Evolutionary conservation across 2,113 vertebrate species (phyloP).

Genomic region (Tyrannus savana): DNA sequence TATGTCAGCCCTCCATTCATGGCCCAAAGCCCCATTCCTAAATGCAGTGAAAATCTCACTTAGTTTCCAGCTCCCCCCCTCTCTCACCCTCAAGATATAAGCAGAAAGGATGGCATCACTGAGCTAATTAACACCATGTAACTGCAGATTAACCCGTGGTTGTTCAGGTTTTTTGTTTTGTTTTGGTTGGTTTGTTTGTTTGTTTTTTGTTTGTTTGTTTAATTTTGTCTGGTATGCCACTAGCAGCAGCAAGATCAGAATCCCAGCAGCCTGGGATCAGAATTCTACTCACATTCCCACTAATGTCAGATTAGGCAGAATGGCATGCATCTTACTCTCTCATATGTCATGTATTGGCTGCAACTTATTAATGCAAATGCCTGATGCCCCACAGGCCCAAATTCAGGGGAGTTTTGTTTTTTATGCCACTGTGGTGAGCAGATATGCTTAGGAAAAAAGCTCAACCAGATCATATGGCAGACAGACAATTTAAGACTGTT

Average conservation of each 20-base stretch:
- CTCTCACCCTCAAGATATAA: background rate
- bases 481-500: background rate
- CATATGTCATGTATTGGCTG: background rate
- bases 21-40: background rate
- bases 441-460: background rate
- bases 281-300: background rate
- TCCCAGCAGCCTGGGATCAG: background rate
- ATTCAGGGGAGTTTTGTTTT: background rate
- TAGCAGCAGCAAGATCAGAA: background rate
- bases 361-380: background rate
- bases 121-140: background rate
- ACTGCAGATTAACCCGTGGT: background rate
- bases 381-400: background rate
- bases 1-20: background rate
- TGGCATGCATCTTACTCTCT: background rate
- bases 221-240: background rate
- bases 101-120: background rate
- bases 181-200: too few relatives aligned
- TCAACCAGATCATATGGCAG: background rate
- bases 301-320: background rate
- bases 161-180: background rate
- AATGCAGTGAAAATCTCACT: background rate
- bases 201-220: too few relatives aligned
- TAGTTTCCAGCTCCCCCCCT: background rate
- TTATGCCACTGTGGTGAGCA: background rate